Evolutionary conservation across 2,113 vertebrate genomes (phyloP).

Genomic region (Heterocephalus glaber): DNA sequence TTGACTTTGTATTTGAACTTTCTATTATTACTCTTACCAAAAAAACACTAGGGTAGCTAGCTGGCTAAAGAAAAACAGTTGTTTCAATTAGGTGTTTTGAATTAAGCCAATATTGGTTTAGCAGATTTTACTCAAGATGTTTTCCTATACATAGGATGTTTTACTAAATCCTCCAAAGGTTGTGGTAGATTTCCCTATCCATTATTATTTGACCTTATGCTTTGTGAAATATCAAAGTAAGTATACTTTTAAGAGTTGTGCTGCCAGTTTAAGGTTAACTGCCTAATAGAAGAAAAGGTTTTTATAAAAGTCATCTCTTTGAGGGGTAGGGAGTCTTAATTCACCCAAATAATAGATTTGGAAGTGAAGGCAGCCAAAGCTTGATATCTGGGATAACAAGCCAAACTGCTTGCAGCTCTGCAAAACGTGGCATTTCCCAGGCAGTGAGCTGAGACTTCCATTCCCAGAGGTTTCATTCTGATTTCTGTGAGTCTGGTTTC

Average conservation of each 20-base stretch:
- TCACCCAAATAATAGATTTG: constrained; percentile 38
- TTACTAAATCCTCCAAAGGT: constrained; percentile 27
- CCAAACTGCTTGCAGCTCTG: neutral
- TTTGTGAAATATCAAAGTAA: constrained; percentile 30
- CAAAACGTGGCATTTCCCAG: neutral
- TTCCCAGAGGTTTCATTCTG: neutral
- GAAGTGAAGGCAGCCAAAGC: constrained; percentile 5
- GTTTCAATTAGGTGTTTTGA: constrained; percentile 74
- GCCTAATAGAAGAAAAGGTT: neutral
- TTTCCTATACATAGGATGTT: neutral
- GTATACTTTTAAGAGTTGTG: constrained; percentile 30
- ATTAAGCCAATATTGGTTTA: constrained; percentile 61
- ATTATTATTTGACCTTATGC: neutral
- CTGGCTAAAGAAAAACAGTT: constrained; percentile 62
- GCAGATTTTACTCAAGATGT: constrained; percentile 49
- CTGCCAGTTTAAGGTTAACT: neutral
- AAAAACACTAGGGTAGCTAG: constrained; percentile 46
- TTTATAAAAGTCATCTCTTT: constrained; percentile 28
- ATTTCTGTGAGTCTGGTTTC: constrained; percentile 45
- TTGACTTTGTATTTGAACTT: constrained; percentile 27
- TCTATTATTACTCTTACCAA: constrained; percentile 48
- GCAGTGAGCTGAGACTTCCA: neutral
- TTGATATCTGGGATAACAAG: neutral
- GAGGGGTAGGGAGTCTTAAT: neutral
- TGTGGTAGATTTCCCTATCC: neutral